phyloP scores from a whole-genome alignment of 2,888 invertebrate species.

The Thalpophila matura region DNA sequence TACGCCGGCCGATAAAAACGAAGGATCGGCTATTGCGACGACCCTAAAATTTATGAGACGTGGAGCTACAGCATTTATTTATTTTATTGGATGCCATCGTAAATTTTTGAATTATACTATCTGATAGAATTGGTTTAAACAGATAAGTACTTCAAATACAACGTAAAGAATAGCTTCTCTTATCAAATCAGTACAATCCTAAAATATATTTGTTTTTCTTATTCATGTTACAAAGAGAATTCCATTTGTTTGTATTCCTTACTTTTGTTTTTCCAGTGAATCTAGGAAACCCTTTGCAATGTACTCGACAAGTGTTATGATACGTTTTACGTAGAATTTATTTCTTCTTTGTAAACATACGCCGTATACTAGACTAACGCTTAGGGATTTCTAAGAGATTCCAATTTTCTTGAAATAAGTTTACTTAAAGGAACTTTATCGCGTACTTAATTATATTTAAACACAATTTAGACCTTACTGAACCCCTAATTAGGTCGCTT shows the following conservation, averaged over 20 bases:
- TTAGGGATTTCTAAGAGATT: neutral
- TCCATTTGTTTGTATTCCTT: slow-evolving; percentile 16
- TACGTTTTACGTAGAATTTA: neutral
- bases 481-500: neutral
- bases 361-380: neutral
- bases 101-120: slow-evolving; percentile 63
- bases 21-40: slow-evolving; percentile 68
- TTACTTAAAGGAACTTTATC: neutral
- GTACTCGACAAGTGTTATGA: neutral
- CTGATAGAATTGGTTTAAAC: slow-evolving; percentile 34
- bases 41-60: slow-evolving; percentile 69
- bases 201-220: slow-evolving; percentile 31
- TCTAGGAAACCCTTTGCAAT: neutral
- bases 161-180: slow-evolving; percentile 27
- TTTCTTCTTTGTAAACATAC: neutral
- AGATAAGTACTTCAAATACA: slow-evolving; percentile 43
- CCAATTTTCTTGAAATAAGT: neutral
- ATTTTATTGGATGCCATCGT: slow-evolving; percentile 64
- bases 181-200: slow-evolving; percentile 35
- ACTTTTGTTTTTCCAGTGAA: slow-evolving; percentile 17
- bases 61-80: slow-evolving; percentile 57
- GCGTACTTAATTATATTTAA: neutral
- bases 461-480: no score
- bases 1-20: slow-evolving; percentile 68
- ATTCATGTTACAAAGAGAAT: slow-evolving; percentile 11